Base-by-base conservation (phyloP, 1,140 invertebrate genomes). In the Samia ricini region DNA sequence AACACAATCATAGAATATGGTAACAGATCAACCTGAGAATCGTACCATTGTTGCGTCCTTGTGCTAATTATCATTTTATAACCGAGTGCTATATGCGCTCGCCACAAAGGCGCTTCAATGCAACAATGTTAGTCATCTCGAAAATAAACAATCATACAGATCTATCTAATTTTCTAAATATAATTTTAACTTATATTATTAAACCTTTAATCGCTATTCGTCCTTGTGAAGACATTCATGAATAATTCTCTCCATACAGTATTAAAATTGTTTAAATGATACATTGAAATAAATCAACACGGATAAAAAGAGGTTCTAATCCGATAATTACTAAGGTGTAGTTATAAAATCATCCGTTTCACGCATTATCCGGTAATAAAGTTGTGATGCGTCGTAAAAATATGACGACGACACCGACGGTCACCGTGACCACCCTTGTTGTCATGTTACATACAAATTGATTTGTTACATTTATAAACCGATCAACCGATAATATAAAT, bases 361-460 rank as follows among this genome's bases (percentile, higher is more conserved):
- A 85, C 81, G 79, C 82, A 75, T 85, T 86, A 82, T 78, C 71
- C 75, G 70, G 75, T 68, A 61, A 76, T 87, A 83, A 88, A 88
- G 77, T 57, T 26, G 55, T 48, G 52, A 33, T 19, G 21, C 21
- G 61, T 77, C 73, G 63, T 82, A 82, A 79, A 78, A 72, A 42
- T 1, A 15, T 12, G 33, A 42, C 26, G n/a, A n/a, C n/a, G n/a
- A n/a, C n/a, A n/a, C n/a, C n/a, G n/a, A n/a, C 68, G 58, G 64
- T 50, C 20, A 20, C 33, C 64, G 61, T 79, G 76, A 73, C 77
- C 77, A 83, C 80, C 81, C 77, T 70, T 72, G 71, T 71, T 63
- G 69, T 62, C 68, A 63, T n/a, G 22, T 33, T 42, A 42, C 33
- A 15, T 12, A 42, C 33, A 18, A 57, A 57, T 57, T 57, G 22